A percentile compares a stretch with the other conserved stretches of the same genome.
These are phyloP conservation scores for Tetrao urogallus DNA, from an alignment of 2,113 vertebrate species.

Conservation along the genomic window DNA sequence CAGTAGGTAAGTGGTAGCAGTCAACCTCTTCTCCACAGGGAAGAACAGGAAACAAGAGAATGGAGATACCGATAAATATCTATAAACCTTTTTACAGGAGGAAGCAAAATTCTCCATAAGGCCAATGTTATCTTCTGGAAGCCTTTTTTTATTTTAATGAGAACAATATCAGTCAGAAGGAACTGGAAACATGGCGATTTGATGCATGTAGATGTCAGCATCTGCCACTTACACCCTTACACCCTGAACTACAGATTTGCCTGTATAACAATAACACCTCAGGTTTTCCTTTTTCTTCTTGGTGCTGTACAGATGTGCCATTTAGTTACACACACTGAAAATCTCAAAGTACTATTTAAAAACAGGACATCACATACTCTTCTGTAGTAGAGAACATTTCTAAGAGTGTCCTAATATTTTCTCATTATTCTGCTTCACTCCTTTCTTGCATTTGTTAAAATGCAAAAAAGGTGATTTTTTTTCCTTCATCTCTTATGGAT, in stretches of 20 bases:
- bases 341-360: background rate
- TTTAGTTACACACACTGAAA: accelerated
- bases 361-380: background rate
- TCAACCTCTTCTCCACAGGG: background rate
- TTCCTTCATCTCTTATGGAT: background rate
- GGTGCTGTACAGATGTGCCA: background rate
- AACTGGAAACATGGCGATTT: background rate
- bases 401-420: background rate
- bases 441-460: background rate
- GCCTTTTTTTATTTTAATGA: background rate
- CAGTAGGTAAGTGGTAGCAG: background rate
- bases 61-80: background rate
- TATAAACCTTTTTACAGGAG: background rate
- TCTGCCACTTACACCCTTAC: background rate
- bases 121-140: background rate
- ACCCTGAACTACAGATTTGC: background rate
- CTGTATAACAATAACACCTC: background rate
- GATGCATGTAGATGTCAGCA: background rate
- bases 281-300: background rate
- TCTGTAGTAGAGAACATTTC: background rate
- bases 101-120: background rate
- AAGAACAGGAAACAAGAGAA: background rate
- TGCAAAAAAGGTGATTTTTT: background rate
- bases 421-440: background rate
- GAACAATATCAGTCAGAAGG: background rate